phyloP scores from a whole-genome alignment of 1,140 invertebrate genomes.

The Mercenaria mercenaria region DNA sequence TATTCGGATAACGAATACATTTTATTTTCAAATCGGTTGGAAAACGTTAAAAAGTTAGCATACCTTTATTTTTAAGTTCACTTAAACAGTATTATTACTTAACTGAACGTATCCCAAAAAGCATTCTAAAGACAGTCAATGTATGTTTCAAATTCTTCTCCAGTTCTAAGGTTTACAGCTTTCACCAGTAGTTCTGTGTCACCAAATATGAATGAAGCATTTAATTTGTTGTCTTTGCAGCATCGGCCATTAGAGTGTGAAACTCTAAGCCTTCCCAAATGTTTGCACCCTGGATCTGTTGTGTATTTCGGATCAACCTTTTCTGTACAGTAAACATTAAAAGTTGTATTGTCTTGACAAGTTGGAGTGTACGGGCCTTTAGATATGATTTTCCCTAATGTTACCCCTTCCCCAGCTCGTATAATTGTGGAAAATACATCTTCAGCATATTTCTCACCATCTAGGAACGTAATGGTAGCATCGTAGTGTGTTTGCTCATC shows the following conservation, averaged over 20 bases:
- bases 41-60: no score
- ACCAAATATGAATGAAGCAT: background rate
- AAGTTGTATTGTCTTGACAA: no score
- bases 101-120: no score
- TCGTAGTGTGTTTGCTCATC: background rate
- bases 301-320: background rate
- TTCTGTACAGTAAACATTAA: background rate
- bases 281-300: background rate
- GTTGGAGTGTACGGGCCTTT: background rate
- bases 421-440: background rate
- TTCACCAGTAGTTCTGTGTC: conserved; percentile 26
- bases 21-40: no score
- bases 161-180: background rate
- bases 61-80: no score
- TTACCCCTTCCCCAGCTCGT: background rate
- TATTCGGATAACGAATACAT: no score
- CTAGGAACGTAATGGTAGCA: background rate
- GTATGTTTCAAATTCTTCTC: background rate
- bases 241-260: background rate
- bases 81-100: no score
- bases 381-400: background rate
- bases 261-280: background rate
- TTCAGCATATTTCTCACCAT: background rate
- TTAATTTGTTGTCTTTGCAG: background rate
- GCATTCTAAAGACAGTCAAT: background rate